Evolutionary conservation across 2,113 vertebrate species (phyloP).

Genomic region (Regulus satrapa): DNA sequence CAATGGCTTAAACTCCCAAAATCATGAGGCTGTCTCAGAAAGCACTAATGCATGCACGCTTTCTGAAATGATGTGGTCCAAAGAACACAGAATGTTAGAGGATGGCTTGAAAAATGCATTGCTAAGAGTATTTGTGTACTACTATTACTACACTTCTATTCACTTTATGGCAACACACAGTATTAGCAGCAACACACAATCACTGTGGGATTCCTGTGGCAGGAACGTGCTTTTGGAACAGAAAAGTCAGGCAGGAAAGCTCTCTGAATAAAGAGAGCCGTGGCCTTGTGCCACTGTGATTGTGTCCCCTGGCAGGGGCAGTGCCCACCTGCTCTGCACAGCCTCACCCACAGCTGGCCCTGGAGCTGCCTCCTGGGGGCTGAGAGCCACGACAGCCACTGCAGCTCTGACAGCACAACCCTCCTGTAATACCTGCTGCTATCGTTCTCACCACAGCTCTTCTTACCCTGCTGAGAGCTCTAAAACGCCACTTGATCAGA

Average conservation of each 20-base stretch:
- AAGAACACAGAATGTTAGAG: neutral
- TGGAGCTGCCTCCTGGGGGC: neutral
- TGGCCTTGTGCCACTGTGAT: neutral
- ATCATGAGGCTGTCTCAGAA: neutral
- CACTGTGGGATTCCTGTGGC: neutral
- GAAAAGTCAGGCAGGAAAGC: neutral
- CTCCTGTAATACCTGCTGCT: neutral
- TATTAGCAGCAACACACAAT: neutral
- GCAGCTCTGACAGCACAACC: fast-evolving
- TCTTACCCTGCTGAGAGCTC: neutral
- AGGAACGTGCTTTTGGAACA: neutral
- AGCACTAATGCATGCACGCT: neutral
- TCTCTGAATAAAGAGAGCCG: neutral
- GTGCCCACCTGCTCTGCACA: neutral
- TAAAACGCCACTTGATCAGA: neutral
- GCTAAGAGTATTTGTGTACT: neutral
- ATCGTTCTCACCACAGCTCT: neutral
- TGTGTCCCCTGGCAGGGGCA: neutral
- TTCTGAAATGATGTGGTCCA: neutral
- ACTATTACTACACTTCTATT: neutral
- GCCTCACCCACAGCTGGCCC: neutral
- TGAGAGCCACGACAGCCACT: neutral
- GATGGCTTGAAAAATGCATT: neutral
- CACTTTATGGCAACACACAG: neutral
- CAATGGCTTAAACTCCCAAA: neutral